Evolutionary conservation across 2,797 vertebrate species (phyloP).

Genomic region (Ptychadena robeensis): DNA sequence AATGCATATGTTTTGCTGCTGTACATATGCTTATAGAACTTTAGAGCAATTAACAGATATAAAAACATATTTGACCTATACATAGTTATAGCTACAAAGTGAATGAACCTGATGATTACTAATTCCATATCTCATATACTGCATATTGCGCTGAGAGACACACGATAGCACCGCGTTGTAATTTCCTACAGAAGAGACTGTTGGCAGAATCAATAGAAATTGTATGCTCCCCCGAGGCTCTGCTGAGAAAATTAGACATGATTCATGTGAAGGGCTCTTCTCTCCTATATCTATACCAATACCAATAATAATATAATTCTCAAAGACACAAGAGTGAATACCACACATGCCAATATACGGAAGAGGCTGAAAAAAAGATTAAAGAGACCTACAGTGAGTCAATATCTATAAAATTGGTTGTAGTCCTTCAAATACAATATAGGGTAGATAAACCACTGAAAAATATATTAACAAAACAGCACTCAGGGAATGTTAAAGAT

Average conservation of each 20-base stretch:
- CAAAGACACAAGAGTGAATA: background rate
- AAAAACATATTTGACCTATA: too few species aligned
- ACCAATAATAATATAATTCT: background rate
- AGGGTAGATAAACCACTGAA: too few species aligned
- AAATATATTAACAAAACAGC: too few species aligned
- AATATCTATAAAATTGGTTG: conserved; percentile 11
- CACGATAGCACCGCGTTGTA: background rate
- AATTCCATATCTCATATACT: too few species aligned
- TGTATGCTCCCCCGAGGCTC: background rate
- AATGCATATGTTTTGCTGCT: too few species aligned
- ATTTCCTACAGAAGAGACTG: background rate
- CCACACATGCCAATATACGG: background rate
- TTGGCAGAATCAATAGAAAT: background rate
- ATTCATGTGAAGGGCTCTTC: background rate
- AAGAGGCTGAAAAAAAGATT: background rate
- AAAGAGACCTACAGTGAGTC: background rate
- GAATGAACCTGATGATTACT: too few species aligned
- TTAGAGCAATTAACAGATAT: too few species aligned
- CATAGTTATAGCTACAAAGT: too few species aligned
- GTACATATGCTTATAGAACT: too few species aligned
- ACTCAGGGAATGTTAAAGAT: too few species aligned
- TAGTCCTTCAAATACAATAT: too few species aligned
- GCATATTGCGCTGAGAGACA: too few species aligned
- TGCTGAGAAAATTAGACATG: background rate
- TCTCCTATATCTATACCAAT: background rate